Conservation (phyloP, 1,140 invertebrate species). For the Eubasilissa regina region DNA sequence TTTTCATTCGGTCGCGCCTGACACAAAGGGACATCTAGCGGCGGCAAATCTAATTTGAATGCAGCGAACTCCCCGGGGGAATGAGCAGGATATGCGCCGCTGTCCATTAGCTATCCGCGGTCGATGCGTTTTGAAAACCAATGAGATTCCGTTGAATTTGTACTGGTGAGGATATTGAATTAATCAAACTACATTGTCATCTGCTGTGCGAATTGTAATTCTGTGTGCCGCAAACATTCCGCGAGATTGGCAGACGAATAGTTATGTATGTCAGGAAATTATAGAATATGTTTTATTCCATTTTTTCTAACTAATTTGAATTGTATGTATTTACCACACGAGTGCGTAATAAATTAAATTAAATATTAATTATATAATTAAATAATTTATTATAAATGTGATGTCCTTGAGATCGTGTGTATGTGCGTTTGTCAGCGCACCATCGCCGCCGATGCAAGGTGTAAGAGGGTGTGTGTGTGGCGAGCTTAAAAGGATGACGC, state of each 20-base stretch:
- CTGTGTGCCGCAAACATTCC: conserved; percentile 4
- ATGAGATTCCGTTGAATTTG: conserved; percentile 17
- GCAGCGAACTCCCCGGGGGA: conserved; percentile 34
- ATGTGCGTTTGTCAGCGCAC: too few relatives aligned
- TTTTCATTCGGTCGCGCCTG: conserved; percentile 38
- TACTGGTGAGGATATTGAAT: conserved; percentile 2
- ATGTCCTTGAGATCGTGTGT: too few relatives aligned
- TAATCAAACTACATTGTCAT: conserved; percentile 49
- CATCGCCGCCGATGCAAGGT: too few relatives aligned
- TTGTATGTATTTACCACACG: too few relatives aligned
- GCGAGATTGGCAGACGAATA: neutral
- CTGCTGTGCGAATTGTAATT: neutral
- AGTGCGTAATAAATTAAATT: too few relatives aligned
- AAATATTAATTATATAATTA: too few relatives aligned
- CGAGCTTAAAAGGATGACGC: too few relatives aligned
- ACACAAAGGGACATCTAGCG: conserved; percentile 56
- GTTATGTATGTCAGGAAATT: neutral
- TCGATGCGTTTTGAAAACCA: conserved; percentile 19
- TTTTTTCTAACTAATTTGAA: too few relatives aligned
- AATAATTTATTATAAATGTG: too few relatives aligned
- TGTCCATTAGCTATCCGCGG: conserved; percentile 49
- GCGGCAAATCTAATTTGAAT: conserved; percentile 59
- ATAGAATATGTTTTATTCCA: neutral
- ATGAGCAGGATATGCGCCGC: conserved; percentile 7
- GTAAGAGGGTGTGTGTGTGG: too few relatives aligned